Conservation (phyloP, 1,140 invertebrate species). For the Ceratina calcarata region DNA sequence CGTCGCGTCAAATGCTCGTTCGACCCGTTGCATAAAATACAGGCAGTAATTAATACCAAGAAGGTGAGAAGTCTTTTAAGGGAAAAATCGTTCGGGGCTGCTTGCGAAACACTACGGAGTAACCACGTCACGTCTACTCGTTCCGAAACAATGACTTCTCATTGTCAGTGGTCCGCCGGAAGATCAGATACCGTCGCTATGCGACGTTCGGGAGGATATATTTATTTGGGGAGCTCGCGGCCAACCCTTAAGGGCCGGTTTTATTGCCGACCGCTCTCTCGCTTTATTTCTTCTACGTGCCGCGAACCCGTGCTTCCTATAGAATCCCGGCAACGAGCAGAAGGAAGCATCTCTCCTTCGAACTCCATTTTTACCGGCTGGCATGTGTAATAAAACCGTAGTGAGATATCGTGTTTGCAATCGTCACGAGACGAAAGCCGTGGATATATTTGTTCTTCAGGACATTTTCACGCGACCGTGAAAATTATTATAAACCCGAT, state of each 20-base stretch:
- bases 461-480: too few species aligned
- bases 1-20: too few species aligned
- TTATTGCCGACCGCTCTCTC: conserved; percentile 60
- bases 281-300: conserved; percentile 64
- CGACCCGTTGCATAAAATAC: too few species aligned
- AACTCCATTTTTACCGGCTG: conserved; percentile 1
- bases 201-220: conserved; percentile 56
- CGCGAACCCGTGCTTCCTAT: conserved; percentile 24
- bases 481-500: too few species aligned
- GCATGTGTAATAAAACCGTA: conserved; percentile 55
- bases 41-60: too few species aligned
- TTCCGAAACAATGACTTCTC: conserved; percentile 30
- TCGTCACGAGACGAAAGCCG: too few species aligned
- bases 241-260: conserved; percentile 59
- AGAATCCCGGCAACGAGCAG: conserved; percentile 8
- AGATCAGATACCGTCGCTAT: conserved; percentile 38
- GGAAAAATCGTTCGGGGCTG: too few species aligned
- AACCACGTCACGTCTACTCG: conserved; percentile 24
- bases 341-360: conserved; percentile 33
- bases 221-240: conserved; percentile 63
- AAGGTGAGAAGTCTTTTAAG: too few species aligned
- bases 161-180: conserved; percentile 1
- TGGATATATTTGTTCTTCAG: conserved; percentile 38
- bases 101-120: too few species aligned
- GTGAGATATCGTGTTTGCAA: conserved; percentile 35